Evolutionary conservation across 2,888 invertebrate species (phyloP).

Genomic region (Drosophila siamana): DNA sequence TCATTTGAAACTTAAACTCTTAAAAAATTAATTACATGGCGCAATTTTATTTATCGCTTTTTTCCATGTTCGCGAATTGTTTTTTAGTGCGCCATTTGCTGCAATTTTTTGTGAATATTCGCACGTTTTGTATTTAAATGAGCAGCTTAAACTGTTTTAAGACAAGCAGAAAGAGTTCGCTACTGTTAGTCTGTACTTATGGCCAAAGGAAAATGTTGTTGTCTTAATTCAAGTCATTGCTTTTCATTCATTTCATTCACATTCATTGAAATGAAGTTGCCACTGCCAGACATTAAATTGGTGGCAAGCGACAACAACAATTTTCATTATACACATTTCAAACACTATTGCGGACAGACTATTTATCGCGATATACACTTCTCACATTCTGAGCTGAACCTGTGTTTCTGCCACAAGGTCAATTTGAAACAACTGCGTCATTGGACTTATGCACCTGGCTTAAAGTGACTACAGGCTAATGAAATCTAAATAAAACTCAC

Average conservation of each 20-base stretch:
- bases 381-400: conserved; percentile 56
- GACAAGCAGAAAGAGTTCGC: conserved; percentile 11
- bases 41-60: conserved; percentile 66
- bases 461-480: conserved; percentile 19
- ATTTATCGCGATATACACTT: conserved; percentile 65
- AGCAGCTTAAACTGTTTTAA: conserved; percentile 27
- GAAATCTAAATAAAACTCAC: neutral
- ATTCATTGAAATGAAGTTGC: conserved; percentile 62
- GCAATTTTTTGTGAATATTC: conserved; percentile 77
- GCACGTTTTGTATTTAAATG: conserved; percentile 71
- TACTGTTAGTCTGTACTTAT: conserved; percentile 21
- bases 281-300: neutral
- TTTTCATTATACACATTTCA: conserved; percentile 53
- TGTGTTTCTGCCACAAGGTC: conserved; percentile 22
- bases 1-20: too few relatives aligned
- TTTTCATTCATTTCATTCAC: too few relatives aligned
- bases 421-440: conserved; percentile 13
- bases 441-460: conserved; percentile 9
- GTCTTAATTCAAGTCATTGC: too few relatives aligned
- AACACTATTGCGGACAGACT: conserved; percentile 7
- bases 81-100: conserved; percentile 52
- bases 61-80: neutral
- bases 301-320: conserved; percentile 18
- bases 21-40: too few relatives aligned
- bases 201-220: conserved; percentile 16